These are phyloP conservation scores for Scalopus aquaticus DNA, from an alignment of 2,113 vertebrate species.

Conservation along the genomic window DNA sequence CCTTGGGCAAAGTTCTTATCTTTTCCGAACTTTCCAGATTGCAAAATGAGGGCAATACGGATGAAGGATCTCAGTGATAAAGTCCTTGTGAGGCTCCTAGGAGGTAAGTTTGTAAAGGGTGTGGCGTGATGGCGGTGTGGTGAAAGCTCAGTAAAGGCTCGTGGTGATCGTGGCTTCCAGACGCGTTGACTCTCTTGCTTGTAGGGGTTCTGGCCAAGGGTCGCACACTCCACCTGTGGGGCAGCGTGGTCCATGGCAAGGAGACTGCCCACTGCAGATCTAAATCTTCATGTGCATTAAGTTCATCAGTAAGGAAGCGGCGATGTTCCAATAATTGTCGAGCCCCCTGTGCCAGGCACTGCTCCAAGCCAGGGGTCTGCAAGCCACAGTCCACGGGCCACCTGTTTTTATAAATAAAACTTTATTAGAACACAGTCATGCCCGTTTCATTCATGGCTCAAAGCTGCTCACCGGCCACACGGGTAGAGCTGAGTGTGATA, in stretches of 20 bases:
- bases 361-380: neutral
- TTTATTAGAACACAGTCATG: neutral
- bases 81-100: neutral
- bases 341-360: neutral
- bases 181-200: neutral
- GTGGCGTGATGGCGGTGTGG: fast-evolving
- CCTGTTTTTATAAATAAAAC: neutral
- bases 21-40: neutral
- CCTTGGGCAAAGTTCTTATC: neutral
- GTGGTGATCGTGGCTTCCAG: neutral
- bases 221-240: neutral
- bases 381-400: neutral
- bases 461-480: neutral
- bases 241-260: neutral
- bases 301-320: neutral
- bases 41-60: neutral
- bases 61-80: neutral
- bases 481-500: neutral
- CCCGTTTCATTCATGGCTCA: neutral
- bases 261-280: neutral
- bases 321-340: neutral
- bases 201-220: neutral
- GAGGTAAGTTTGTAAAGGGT: neutral
- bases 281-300: neutral
- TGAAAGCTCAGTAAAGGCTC: neutral